Evolutionary conservation across 2,797 vertebrate species (phyloP).

Genomic region (Knipowitschia caucasica): DNA sequence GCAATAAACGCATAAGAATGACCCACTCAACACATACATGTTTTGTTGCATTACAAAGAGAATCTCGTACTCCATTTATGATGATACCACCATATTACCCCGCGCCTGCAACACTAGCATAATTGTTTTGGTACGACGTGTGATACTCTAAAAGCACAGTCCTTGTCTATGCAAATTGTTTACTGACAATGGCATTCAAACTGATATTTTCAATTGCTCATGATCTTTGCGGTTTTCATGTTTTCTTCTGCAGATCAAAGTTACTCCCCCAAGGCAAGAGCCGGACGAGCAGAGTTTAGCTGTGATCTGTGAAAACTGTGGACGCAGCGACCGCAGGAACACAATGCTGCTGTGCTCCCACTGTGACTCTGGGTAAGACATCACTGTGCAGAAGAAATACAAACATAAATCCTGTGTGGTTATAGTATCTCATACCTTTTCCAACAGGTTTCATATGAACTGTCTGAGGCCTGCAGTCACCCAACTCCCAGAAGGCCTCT

Average conservation of each 20-base stretch:
- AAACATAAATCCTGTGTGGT: neutral
- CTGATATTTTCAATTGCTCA: no score
- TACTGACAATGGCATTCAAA: no score
- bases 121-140: no score
- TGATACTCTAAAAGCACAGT: no score
- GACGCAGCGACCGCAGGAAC: constrained; percentile 79
- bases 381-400: neutral
- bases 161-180: no score
- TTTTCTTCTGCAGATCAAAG: constrained; percentile 69
- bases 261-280: constrained; percentile 48
- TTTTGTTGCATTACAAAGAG: no score
- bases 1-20: no score
- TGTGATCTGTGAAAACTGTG: constrained; percentile 84
- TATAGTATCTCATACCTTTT: neutral
- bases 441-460: constrained; percentile 49
- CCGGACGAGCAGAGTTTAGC: constrained; percentile 43
- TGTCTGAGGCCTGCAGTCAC: constrained; percentile 43
- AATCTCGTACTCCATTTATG: no score
- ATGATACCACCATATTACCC: no score
- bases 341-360: constrained; percentile 78
- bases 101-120: no score
- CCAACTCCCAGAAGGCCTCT: constrained; percentile 31
- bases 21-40: no score
- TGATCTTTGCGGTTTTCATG: neutral
- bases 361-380: constrained; percentile 82